Evolutionary conservation across 2,113 vertebrate genomes (phyloP).

Genomic region (Danionella cerebrum): DNA sequence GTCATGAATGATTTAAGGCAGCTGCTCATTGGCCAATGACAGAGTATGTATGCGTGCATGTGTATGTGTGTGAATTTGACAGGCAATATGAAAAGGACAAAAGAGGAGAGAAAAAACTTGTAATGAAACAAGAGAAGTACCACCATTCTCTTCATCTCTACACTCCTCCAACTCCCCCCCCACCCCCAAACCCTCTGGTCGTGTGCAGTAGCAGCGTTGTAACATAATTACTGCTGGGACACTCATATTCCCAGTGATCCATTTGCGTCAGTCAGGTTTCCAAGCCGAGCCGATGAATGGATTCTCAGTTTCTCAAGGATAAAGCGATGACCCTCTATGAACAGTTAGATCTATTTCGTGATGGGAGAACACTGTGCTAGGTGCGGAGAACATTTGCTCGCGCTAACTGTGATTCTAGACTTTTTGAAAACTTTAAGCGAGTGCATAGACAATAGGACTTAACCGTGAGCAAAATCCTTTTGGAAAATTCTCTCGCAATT

Average conservation of each 20-base stretch:
- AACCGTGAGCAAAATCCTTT: no score
- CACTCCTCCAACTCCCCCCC: no score
- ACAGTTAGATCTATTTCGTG: slow-evolving; percentile 69
- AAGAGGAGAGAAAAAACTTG: slow-evolving; percentile 50
- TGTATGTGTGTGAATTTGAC: slow-evolving; percentile 47
- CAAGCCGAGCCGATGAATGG: slow-evolving; percentile 68
- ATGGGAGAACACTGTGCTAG: slow-evolving; percentile 48
- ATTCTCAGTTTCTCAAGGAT: slow-evolving; percentile 78
- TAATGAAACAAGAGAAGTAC: slow-evolving; percentile 48
- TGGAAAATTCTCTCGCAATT: no score
- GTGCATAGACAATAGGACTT: neutral
- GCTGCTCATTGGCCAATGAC: neutral
- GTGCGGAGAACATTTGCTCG: slow-evolving; percentile 56
- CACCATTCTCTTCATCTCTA: slow-evolving; percentile 32
- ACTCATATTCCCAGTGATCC: slow-evolving; percentile 76
- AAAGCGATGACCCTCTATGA: slow-evolving; percentile 70
- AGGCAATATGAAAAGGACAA: slow-evolving; percentile 56
- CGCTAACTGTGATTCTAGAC: slow-evolving; percentile 40
- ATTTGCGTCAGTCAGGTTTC: slow-evolving; percentile 78
- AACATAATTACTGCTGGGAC: slow-evolving; percentile 81
- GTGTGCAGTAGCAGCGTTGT: slow-evolving; percentile 65
- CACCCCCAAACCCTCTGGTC: slow-evolving; percentile 60
- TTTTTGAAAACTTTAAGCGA: neutral
- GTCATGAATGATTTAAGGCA: slow-evolving; percentile 21
- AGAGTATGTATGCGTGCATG: slow-evolving; percentile 29